Conservation (phyloP, 2,113 vertebrate species). For the Charina bottae region DNA sequence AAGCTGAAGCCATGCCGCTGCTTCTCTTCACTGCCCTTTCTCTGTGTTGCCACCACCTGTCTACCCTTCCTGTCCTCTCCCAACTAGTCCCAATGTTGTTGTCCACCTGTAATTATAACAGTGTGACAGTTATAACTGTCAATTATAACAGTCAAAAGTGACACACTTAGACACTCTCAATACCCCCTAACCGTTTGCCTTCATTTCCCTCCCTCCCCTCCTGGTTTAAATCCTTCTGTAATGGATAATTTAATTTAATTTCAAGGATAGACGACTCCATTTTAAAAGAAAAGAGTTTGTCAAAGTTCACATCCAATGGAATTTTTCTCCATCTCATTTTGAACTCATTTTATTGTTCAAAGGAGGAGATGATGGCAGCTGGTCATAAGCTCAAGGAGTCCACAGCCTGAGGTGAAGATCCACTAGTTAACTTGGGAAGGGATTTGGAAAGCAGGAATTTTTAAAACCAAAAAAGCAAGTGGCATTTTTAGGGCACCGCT, state of each 20-base stretch:
- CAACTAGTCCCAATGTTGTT: neutral
- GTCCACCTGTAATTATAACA: neutral
- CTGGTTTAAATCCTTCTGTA: neutral
- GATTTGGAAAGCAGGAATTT: conserved; percentile 48
- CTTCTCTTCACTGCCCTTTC: neutral
- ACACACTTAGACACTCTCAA: neutral
- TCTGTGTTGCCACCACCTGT: neutral
- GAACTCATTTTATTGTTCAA: neutral
- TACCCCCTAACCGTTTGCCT: neutral
- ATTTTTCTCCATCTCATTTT: neutral
- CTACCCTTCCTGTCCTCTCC: neutral
- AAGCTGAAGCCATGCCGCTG: neutral
- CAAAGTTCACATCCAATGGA: neutral
- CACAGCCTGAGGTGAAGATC: conserved; percentile 15
- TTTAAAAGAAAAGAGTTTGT: neutral
- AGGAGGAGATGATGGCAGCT: neutral
- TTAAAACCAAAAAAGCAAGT: conserved; percentile 44
- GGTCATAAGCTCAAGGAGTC: neutral
- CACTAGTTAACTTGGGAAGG: neutral
- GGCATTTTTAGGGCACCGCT: conserved; percentile 31
- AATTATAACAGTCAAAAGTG: neutral
- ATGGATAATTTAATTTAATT: neutral
- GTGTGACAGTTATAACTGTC: no score
- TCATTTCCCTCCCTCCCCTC: neutral
- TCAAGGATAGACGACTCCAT: neutral